A percentile compares a stretch with the other conserved stretches of the same genome.
Conservation (phyloP, 2,113 vertebrate species). For the Calonectris borealis region DNA sequence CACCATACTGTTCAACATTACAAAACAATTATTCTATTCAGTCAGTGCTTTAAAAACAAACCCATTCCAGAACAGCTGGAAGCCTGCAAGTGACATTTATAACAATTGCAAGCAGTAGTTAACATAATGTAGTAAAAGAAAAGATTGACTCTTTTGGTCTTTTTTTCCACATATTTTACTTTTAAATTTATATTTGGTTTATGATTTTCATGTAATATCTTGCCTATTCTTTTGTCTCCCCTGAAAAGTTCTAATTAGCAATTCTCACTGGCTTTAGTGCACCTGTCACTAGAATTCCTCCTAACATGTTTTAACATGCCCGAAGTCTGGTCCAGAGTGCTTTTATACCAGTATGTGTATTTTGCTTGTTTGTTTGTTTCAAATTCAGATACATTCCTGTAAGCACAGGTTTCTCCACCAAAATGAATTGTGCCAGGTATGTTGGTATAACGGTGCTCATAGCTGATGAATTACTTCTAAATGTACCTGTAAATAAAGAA, state of each 20-base stretch:
- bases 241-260: slow-evolving; percentile 17
- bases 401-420: background rate
- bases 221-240: background rate
- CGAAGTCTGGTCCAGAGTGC: background rate
- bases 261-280: background rate
- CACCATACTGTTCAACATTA: slow-evolving; percentile 18
- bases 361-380: background rate
- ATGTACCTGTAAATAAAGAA: background rate
- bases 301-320: background rate
- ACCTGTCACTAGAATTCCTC: background rate
- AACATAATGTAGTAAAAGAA: slow-evolving; percentile 42
- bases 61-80: slow-evolving; percentile 53
- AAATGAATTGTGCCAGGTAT: background rate
- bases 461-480: background rate
- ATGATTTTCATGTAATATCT: slow-evolving; percentile 11
- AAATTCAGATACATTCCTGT: background rate
- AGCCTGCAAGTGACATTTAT: slow-evolving; percentile 52
- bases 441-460: background rate
- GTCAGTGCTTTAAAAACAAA: slow-evolving; percentile 57
- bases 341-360: background rate
- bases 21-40: slow-evolving; percentile 62
- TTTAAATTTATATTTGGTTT: slow-evolving; percentile 2
- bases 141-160: background rate
- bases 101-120: slow-evolving; percentile 12
- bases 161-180: slow-evolving; percentile 29